Conservation (phyloP, 2,888 invertebrate genomes). For the Bhutanitis thaidina region DNA sequence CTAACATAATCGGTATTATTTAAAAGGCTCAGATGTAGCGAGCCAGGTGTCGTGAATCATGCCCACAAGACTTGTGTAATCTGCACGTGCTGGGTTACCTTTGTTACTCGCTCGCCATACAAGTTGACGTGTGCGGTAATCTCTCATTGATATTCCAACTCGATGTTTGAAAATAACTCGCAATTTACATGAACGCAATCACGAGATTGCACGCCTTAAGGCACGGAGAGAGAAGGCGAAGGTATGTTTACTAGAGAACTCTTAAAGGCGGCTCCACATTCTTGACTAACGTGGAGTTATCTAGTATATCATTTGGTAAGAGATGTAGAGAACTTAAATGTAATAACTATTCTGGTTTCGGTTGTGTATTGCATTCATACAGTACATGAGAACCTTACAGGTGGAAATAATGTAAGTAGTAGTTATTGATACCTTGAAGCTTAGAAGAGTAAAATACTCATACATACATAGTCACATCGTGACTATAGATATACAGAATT, state of each 20-base stretch:
- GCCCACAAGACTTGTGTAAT: slow-evolving; percentile 29
- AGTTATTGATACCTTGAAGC: no score
- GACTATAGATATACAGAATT: no score
- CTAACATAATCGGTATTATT: no score
- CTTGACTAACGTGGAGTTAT: neutral
- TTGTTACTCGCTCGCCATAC: neutral
- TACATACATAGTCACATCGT: no score
- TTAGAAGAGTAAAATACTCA: no score
- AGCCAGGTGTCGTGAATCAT: slow-evolving; percentile 31
- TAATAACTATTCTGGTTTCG: no score
- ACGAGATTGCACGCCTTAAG: slow-evolving; percentile 5
- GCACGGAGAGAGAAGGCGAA: neutral
- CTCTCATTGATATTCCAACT: slow-evolving; percentile 13
- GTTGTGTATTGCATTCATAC: no score
- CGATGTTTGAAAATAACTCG: slow-evolving; percentile 12
- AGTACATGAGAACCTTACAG: no score
- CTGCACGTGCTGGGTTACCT: slow-evolving; percentile 28
- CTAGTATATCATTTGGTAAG: neutral
- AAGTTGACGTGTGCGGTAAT: slow-evolving; percentile 5
- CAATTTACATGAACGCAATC: slow-evolving; percentile 11
- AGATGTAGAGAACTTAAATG: no score
- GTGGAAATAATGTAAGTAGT: no score
- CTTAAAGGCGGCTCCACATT: neutral
- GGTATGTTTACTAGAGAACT: neutral
- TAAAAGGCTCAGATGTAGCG: no score